These are phyloP conservation scores for Sepioteuthis lessoniana DNA, from an alignment of 2,888 invertebrate genomes.

Conservation along the genomic window DNA sequence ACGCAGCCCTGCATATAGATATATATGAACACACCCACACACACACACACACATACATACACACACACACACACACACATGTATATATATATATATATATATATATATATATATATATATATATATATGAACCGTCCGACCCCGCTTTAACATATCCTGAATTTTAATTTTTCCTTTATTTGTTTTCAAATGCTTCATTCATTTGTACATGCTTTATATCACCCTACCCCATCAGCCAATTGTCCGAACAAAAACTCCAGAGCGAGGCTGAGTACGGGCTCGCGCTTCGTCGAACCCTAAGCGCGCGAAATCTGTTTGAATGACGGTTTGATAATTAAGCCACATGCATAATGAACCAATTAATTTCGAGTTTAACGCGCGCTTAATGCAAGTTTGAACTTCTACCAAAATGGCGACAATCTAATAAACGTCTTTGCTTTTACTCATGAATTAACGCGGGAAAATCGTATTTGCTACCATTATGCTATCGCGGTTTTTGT, in stretches of 20 bases:
- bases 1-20: too few relatives aligned
- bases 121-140: not conserved
- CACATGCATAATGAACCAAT: conserved; percentile 11
- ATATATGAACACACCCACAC: too few relatives aligned
- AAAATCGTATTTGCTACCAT: not conserved
- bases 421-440: conserved; percentile 3
- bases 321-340: not conserved
- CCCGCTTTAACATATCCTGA: not conserved
- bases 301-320: not conserved
- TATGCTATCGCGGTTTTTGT: not conserved
- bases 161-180: not conserved
- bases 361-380: not conserved
- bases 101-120: too few relatives aligned
- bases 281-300: not conserved
- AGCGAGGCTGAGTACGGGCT: not conserved
- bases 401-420: not conserved
- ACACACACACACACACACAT: too few relatives aligned
- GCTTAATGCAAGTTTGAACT: not conserved
- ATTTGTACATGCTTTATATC: not conserved
- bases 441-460: not conserved
- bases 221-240: not conserved
- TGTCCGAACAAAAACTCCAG: not conserved
- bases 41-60: too few relatives aligned
- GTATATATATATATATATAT: too few relatives aligned
- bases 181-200: not conserved